A percentile compares a stretch with the other conserved stretches of the same genome.
These are phyloP conservation scores for Leptothorax acervorum DNA, from an alignment of 2,888 invertebrate species.

Conservation along the genomic window DNA sequence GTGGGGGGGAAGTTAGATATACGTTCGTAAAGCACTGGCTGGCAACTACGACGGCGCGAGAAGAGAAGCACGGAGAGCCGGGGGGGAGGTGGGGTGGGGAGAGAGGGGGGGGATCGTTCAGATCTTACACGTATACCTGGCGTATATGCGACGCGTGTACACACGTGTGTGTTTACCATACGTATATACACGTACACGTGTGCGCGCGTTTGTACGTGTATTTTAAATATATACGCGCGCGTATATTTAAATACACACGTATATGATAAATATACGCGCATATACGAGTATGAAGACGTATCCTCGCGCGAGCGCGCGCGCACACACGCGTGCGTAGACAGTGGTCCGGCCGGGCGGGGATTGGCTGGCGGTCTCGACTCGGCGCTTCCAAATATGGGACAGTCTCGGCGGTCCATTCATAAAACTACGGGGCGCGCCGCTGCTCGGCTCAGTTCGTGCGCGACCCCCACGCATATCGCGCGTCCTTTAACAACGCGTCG, in stretches of 20 bases:
- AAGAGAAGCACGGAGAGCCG: conserved; percentile 80
- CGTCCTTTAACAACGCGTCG: conserved; percentile 74
- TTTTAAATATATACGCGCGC: conserved; percentile 20
- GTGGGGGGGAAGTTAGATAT: conserved; percentile 28
- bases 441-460: conserved; percentile 87
- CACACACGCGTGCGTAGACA: conserved; percentile 65
- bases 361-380: conserved; percentile 86
- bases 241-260: not conserved
- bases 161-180: not conserved
- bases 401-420: conserved; percentile 92
- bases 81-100: not conserved
- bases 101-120: conserved; percentile 56
- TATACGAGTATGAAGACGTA: conserved; percentile 29
- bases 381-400: conserved; percentile 94
- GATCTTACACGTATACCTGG: conserved; percentile 50
- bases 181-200: conserved; percentile 32
- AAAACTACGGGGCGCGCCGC: conserved; percentile 92
- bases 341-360: conserved; percentile 83
- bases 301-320: conserved; percentile 15
- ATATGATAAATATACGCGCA: conserved; percentile 52
- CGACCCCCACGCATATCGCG: conserved; percentile 85
- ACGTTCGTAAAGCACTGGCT: conserved; percentile 50
- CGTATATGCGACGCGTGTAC: not conserved
- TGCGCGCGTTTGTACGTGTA: conserved; percentile 40
- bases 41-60: conserved; percentile 73